Conservation (phyloP, 2,797 vertebrate genomes). For the Glyptemys insculpta region DNA sequence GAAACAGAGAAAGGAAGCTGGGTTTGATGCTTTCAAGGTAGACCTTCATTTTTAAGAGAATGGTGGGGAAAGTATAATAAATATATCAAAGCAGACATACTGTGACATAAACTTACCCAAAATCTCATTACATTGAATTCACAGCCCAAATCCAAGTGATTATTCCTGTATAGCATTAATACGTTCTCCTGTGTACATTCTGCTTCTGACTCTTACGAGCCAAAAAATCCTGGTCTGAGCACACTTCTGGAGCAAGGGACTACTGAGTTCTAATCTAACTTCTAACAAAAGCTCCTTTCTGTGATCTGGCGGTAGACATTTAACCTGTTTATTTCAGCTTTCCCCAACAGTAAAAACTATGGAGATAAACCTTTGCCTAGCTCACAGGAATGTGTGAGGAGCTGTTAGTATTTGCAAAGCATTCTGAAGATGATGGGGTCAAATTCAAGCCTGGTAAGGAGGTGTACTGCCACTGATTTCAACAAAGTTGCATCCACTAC, state of each 20-base stretch:
- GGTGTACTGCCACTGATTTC: not conserved
- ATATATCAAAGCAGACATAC: not conserved
- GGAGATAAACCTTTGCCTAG: not conserved
- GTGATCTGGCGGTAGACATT: not conserved
- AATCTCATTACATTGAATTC: not conserved
- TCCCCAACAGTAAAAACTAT: not conserved
- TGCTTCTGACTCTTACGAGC: not conserved
- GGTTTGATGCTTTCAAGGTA: not conserved
- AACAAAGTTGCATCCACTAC: not conserved
- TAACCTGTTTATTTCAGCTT: not conserved
- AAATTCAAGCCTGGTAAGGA: not conserved
- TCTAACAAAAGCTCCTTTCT: not conserved
- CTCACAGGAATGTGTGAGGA: not conserved
- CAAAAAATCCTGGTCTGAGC: not conserved
- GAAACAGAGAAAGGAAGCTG: not conserved
- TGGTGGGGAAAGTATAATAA: not conserved
- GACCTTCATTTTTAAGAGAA: not conserved
- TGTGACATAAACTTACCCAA: not conserved
- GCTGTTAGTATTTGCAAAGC: not conserved
- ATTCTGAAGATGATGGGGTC: not conserved
- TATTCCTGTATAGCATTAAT: not conserved
- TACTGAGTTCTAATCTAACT: fast-evolving
- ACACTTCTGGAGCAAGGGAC: not conserved
- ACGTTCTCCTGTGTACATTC: not conserved
- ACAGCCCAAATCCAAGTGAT: not conserved